These are phyloP conservation scores for Microplitis deprimator DNA, from an alignment of 2,888 invertebrate species.

Conservation along the genomic window DNA sequence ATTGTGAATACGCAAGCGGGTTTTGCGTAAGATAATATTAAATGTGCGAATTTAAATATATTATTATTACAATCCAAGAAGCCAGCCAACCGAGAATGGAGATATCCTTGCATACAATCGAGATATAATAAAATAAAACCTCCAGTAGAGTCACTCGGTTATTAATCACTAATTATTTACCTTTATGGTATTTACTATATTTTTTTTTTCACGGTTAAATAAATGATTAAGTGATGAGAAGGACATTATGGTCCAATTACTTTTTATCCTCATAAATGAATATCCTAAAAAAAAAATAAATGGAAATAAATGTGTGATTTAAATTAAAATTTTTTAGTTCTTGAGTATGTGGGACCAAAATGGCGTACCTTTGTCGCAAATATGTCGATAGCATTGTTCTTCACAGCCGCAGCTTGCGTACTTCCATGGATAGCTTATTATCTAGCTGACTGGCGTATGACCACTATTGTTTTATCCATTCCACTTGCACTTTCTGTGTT, in stretches of 20 bases:
- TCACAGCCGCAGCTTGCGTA: slow-evolving; percentile 84
- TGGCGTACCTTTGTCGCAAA: slow-evolving; percentile 93
- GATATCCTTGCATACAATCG: neutral
- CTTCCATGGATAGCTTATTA: slow-evolving; percentile 89
- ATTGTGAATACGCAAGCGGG: neutral
- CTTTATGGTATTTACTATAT: neutral
- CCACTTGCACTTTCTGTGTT: slow-evolving; percentile 81
- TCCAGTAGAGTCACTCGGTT: neutral
- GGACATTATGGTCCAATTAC: neutral
- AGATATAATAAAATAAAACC: neutral
- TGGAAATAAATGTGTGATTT: slow-evolving; percentile 2
- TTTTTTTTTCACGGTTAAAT: neutral
- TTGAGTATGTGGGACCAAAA: slow-evolving; percentile 91
- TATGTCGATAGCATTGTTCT: slow-evolving; percentile 91
- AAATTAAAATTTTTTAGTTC: slow-evolving; percentile 73
- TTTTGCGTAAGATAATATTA: neutral
- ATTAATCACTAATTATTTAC: neutral
- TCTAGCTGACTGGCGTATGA: slow-evolving; percentile 84
- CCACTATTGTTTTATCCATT: slow-evolving; percentile 84
- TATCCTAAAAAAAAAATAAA: neutral
- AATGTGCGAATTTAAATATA: neutral
- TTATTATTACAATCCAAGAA: neutral
- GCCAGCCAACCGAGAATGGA: neutral
- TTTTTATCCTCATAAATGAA: neutral
- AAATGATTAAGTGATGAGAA: neutral